Percentiles rank a stretch among this genome's conserved stretches.
Conservation (phyloP, 2,888 invertebrate species). For the Ophion ventricosus region DNA sequence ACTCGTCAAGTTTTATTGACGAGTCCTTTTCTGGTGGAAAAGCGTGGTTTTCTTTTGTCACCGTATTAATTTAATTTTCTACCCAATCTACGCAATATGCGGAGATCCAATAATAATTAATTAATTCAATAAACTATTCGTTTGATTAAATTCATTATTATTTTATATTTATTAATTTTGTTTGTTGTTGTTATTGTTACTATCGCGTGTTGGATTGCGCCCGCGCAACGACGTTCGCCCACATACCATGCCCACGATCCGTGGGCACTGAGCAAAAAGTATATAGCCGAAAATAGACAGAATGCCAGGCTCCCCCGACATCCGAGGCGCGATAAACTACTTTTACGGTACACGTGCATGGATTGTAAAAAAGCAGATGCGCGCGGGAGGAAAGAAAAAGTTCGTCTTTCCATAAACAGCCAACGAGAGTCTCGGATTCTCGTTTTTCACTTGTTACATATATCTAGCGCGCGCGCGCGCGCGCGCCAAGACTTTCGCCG, state of each 20-base stretch:
- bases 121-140: too few relatives aligned
- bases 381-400: background rate
- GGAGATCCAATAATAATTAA: too few relatives aligned
- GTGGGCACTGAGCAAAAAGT: slow-evolving; percentile 1
- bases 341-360: background rate
- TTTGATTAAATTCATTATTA: background rate
- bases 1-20: background rate
- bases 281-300: slow-evolving; percentile 56
- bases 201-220: background rate
- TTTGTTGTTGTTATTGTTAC: background rate
- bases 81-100: too few relatives aligned
- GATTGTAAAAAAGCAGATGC: background rate
- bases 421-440: background rate
- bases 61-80: too few relatives aligned
- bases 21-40: background rate
- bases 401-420: background rate
- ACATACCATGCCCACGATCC: background rate
- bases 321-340: slow-evolving; percentile 15
- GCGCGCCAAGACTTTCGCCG: too few relatives aligned
- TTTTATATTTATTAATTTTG: background rate
- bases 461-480: too few relatives aligned
- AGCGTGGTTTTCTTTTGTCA: too few relatives aligned
- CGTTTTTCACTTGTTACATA: background rate
- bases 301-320: slow-evolving; percentile 10
- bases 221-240: background rate